phyloP scores from a whole-genome alignment of 2,113 vertebrate species.

The Aleadryas rufinucha region DNA sequence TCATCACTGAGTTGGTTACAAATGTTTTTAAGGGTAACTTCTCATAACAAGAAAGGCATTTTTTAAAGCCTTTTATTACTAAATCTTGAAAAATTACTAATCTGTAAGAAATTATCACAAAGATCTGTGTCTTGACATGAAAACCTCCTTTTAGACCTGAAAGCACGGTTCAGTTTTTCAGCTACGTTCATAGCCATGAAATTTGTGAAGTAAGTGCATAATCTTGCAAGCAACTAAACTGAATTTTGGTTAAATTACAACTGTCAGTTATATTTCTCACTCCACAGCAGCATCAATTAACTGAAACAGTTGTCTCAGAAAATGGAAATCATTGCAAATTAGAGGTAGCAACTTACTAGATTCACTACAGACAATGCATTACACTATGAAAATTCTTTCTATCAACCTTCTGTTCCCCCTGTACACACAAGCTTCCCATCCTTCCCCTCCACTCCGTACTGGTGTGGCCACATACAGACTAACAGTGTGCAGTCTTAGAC shows the following conservation, averaged over 20 bases:
- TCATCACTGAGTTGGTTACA: not conserved
- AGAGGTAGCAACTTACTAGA: not conserved
- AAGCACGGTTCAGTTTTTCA: not conserved
- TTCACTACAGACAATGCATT: not conserved
- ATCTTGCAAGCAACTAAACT: not conserved
- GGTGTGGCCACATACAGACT: not conserved
- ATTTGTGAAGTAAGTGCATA: not conserved
- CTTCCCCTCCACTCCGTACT: not conserved
- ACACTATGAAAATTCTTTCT: not conserved
- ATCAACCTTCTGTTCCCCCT: not conserved
- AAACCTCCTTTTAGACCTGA: not conserved
- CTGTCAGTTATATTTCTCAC: not conserved
- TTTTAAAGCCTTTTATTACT: not conserved
- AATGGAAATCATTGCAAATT: not conserved
- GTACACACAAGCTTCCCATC: not conserved
- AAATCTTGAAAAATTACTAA: not conserved
- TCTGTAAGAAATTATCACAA: not conserved
- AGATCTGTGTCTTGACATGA: not conserved
- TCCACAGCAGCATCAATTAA: not conserved
- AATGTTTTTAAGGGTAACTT: not conserved
- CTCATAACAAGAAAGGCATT: not conserved
- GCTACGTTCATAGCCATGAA: not conserved
- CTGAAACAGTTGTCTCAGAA: not conserved
- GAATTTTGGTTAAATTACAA: not conserved
- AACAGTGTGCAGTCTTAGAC: not conserved